Evolutionary conservation across 2,113 vertebrate genomes (phyloP), one percentile per base, ranked within the genome.

Genomic region (Pelodiscus sinensis): DNA sequence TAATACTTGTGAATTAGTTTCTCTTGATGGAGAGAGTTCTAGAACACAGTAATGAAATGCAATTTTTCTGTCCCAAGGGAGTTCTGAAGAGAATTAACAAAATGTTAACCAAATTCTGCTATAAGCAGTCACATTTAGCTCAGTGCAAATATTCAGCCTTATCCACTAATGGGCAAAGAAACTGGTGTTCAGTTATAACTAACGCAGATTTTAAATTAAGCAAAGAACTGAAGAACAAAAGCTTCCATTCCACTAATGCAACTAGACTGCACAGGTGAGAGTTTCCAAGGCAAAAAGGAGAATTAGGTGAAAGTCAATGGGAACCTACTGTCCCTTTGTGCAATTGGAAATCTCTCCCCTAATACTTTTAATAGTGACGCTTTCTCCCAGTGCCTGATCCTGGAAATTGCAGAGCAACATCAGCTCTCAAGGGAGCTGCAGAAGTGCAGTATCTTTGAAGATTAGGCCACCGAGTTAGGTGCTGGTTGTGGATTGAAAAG

Each of bases 291-390:
- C 62, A 14, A 29, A n/a, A 68, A 29, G 62, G 29, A 68, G 62
- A 68, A n/a, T 27, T 9, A 71, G 18, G 22, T 10, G 14, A 81
- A 60, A 57, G 56, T 27, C 56, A 27, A 4, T 18, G 56, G 25
- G 38, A 15, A 58, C 16, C 3, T 79, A 22, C 10, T 25, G 35
- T 15, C 16, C 60, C 1, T 52, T 38, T 0, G 0, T 84, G 52
- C 54, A 24, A 35, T 3, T 56, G 21, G 16, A 88, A 77, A 56
- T 9, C 24, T 60, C 57, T 71, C 2, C 9, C 2, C 8, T 29
- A 57, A 31, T 15, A 13, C 6, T 88, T 86, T 71, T 52, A 83
- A 22, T 54, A 56, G 21, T n/a, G 57, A 14, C 19, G 31, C 38
- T 24, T 56, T 27, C 44, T 51, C 54, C 25, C 24, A 62, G 51